phyloP scores from a whole-genome alignment of 2,113 vertebrate species.

The Micronycteris hirsuta region DNA sequence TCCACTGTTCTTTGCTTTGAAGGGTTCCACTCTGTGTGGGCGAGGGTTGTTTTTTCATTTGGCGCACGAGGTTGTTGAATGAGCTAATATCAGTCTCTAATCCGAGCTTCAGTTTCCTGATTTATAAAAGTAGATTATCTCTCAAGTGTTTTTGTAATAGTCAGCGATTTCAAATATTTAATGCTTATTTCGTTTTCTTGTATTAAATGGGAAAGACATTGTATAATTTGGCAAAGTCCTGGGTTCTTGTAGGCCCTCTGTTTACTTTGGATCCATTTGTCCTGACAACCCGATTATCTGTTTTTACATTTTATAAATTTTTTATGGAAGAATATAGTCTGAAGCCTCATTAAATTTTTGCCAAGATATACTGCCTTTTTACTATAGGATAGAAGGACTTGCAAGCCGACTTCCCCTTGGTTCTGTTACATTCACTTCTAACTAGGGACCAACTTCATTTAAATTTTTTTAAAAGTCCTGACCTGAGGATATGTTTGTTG shows the following conservation, averaged over 20 bases:
- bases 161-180: conserved; percentile 57
- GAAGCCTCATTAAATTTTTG: conserved; percentile 46
- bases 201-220: conserved; percentile 63
- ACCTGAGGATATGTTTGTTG: too few species aligned
- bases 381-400: conserved; percentile 7
- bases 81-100: conserved; percentile 19
- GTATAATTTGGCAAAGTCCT: conserved; percentile 71
- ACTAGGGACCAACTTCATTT: not conserved
- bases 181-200: conserved; percentile 59
- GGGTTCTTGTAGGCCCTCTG: conserved; percentile 67
- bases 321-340: conserved; percentile 53
- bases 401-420: not conserved
- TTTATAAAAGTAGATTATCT: conserved; percentile 38
- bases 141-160: conserved; percentile 31
- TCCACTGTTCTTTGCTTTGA: conserved; percentile 15
- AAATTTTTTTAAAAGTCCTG: not conserved
- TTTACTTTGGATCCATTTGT: conserved; percentile 70
- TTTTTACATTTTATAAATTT: conserved; percentile 67
- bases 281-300: conserved; percentile 46
- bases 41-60: conserved; percentile 40
- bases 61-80: not conserved
- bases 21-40: conserved; percentile 35
- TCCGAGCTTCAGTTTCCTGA: conserved; percentile 20
- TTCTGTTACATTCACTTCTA: not conserved
- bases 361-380: conserved; percentile 17